phyloP scores from a whole-genome alignment of 2,113 vertebrate genomes.

The Pelusios castaneus region DNA sequence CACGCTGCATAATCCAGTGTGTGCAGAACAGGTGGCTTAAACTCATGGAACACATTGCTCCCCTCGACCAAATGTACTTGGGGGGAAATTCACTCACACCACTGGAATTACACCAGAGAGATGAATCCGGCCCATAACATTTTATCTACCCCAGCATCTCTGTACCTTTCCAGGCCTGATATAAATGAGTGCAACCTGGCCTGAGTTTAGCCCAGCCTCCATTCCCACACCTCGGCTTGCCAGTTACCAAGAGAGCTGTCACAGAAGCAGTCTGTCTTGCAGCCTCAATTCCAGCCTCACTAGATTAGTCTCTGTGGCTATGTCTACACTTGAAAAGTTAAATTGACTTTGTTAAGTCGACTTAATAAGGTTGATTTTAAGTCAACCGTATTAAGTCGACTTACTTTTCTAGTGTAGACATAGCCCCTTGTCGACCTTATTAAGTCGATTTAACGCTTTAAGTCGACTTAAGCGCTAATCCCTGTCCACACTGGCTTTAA shows the following conservation, averaged over 20 bases:
- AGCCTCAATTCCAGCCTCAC: neutral
- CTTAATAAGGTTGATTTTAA: too few species aligned
- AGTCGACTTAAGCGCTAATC: too few species aligned
- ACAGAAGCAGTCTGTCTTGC: neutral
- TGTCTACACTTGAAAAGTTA: too few species aligned
- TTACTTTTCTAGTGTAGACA: too few species aligned
- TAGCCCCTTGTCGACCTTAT: too few species aligned
- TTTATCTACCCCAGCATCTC: neutral
- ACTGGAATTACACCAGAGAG: neutral
- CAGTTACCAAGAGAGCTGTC: neutral
- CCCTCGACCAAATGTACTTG: fast-evolving
- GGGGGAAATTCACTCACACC: neutral
- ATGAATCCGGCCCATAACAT: neutral
- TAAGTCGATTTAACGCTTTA: too few species aligned
- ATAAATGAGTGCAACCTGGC: neutral
- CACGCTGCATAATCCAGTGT: neutral
- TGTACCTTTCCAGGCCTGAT: neutral
- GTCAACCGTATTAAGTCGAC: too few species aligned
- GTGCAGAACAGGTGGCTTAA: fast-evolving
- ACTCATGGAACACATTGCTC: neutral
- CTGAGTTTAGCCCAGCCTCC: neutral
- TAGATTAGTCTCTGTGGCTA: too few species aligned
- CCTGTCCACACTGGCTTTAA: too few species aligned
- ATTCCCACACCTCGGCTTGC: neutral
- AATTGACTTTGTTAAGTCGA: too few species aligned